These are phyloP conservation scores for Rhimphoctona megacephalus DNA, from an alignment of 2,888 invertebrate species.

Conservation along the genomic window DNA sequence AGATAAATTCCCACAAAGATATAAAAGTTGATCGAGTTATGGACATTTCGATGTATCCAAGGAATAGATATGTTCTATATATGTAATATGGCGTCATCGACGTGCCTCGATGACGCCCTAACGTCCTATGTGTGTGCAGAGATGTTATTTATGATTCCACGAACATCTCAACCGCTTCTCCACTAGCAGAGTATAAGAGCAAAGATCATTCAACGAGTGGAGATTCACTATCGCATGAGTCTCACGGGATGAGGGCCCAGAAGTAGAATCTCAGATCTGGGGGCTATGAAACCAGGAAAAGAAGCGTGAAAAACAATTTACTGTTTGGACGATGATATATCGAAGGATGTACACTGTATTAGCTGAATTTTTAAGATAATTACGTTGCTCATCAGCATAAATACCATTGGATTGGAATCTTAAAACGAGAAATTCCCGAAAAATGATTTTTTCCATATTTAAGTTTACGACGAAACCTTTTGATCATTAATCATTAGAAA, in stretches of 20 bases:
- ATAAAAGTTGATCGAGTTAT: slow-evolving; percentile 55
- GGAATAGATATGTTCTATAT: neutral
- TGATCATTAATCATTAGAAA: neutral
- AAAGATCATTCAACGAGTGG: slow-evolving; percentile 24
- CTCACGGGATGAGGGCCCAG: slow-evolving; percentile 61
- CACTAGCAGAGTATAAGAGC: slow-evolving; percentile 37
- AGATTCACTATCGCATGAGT: slow-evolving; percentile 53
- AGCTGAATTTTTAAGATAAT: neutral
- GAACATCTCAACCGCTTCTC: slow-evolving; percentile 63
- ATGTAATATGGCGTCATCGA: slow-evolving; percentile 56
- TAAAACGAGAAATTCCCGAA: neutral
- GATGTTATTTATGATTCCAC: slow-evolving; percentile 72
- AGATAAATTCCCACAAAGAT: slow-evolving; percentile 50
- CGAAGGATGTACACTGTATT: neutral
- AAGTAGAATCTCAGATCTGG: slow-evolving; percentile 47
- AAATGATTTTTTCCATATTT: neutral
- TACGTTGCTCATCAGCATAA: neutral
- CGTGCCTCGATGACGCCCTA: slow-evolving; percentile 53
- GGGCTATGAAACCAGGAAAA: slow-evolving; percentile 43
- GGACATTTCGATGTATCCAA: slow-evolving; percentile 13
- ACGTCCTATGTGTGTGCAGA: slow-evolving; percentile 39
- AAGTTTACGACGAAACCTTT: neutral
- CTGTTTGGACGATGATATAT: slow-evolving; percentile 12
- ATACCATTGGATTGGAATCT: neutral
- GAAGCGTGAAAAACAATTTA: slow-evolving; percentile 12